These are phyloP conservation scores for Nymphalis io DNA, from an alignment of 1,140 invertebrate genomes.

Conservation along the genomic window DNA sequence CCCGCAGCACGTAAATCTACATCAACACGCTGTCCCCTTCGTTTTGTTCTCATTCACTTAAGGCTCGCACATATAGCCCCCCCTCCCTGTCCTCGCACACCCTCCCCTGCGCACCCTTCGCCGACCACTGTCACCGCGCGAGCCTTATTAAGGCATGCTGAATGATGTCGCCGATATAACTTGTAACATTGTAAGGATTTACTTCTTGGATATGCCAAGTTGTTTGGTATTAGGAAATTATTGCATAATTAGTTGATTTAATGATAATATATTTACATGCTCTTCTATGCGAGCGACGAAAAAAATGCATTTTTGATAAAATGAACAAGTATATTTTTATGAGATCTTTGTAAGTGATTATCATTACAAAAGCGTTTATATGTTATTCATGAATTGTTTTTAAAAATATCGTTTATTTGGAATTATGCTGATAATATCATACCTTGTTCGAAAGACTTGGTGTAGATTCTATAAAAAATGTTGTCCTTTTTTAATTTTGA, in stretches of 20 bases:
- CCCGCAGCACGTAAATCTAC: slow-evolving; percentile 69
- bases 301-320: too few relatives aligned
- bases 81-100: slow-evolving; percentile 17
- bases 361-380: too few relatives aligned
- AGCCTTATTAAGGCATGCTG: slow-evolving; percentile 46
- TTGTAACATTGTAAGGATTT: slow-evolving; percentile 12
- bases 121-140: slow-evolving; percentile 33
- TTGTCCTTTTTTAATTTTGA: too few relatives aligned
- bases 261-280: not conserved
- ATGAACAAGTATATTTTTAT: too few relatives aligned
- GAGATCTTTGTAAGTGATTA: too few relatives aligned
- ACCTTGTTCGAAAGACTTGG: too few relatives aligned
- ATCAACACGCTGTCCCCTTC: slow-evolving; percentile 69
- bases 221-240: not conserved
- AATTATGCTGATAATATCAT: too few relatives aligned
- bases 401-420: too few relatives aligned
- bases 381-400: too few relatives aligned
- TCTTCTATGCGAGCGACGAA: too few relatives aligned
- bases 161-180: slow-evolving; percentile 30
- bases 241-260: not conserved
- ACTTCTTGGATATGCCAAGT: not conserved
- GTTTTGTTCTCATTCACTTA: slow-evolving; percentile 73
- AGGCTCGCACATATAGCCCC: slow-evolving; percentile 40
- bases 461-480: too few relatives aligned
- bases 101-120: not conserved